Percentiles rank a stretch among this genome's conserved stretches.
Evolutionary conservation across 2,888 invertebrate species (phyloP).

Genomic region (Coenonympha arcania): DNA sequence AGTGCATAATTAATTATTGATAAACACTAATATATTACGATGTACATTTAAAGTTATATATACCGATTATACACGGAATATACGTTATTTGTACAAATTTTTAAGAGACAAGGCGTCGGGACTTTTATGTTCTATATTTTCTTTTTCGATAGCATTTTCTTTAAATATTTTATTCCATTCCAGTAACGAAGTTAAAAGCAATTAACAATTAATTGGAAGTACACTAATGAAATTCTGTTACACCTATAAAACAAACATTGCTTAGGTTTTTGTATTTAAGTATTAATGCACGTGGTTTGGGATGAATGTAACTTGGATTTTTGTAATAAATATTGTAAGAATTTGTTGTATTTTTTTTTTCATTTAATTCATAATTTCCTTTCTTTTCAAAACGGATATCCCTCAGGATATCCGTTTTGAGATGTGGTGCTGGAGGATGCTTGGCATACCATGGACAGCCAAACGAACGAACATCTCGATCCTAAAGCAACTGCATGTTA

Average conservation of each 20-base stretch:
- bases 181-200: constrained; percentile 1
- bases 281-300: constrained; percentile 67
- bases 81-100: background rate
- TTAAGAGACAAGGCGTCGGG: background rate
- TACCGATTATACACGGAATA: background rate
- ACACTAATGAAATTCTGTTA: no score
- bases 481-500: no score
- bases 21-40: background rate
- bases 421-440: no score
- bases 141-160: background rate
- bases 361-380: no score
- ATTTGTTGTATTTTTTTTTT: background rate
- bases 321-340: constrained; percentile 42
- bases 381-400: no score
- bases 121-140: background rate
- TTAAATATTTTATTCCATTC: background rate
- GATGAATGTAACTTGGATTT: constrained; percentile 68
- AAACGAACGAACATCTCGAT: no score
- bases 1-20: constrained; percentile 11
- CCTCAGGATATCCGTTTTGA: no score
- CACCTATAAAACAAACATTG: no score
- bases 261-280: constrained; percentile 47
- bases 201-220: no score
- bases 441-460: no score
- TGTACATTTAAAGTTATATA: background rate